Evolutionary conservation across 2,888 invertebrate genomes (phyloP), one percentile per base, ranked within the genome.

Genomic region (Scaptomyza polygonia): DNA sequence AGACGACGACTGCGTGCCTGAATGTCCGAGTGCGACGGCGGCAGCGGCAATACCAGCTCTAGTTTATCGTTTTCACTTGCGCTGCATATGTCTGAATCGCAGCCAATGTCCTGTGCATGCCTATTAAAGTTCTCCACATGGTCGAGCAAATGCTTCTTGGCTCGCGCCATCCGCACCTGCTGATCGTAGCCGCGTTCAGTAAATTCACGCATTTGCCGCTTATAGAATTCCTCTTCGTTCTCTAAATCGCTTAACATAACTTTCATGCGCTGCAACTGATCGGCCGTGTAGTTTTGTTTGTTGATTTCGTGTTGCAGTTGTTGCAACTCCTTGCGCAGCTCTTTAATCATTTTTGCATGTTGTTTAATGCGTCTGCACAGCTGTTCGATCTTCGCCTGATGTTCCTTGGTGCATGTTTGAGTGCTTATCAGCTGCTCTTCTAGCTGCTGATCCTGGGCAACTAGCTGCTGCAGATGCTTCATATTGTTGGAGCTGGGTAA

Each of bases 121-220:
- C 55, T 55, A 48, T 90, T 90, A 40, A 85, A 89, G 9, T 52
- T 62, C 42, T 83, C 82, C 5, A 89, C 75, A 49, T 76, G 71
- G 34, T 90, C 89, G 0, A 86, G 73, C 11, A 90, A 56, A 29
- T 86, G 79, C 11, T 89, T 88, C 27, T 88, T 86, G 12, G 79
- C 73, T 3, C 89, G 79, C 0, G 91, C 68, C 30, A 88, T 63
- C 5, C 72, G 55, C 5, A 91, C 81, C 57, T 90, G 90, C 59
- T 86, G 84, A 45, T 88, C 77, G 36, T 88, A 73, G 43, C 83
- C 73, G n/a, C 75, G 78, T 12, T 88, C 81, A 7, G 79, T 57
- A 1, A 90, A 53, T 9, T 89, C 88, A 8, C 74, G 66, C 6
- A 85, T 30, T 2, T 89, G 68, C 1, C 87, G 77, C 2, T 85